Conservation (phyloP, 1,140 invertebrate genomes). For the Geopemphigus sp. region DNA sequence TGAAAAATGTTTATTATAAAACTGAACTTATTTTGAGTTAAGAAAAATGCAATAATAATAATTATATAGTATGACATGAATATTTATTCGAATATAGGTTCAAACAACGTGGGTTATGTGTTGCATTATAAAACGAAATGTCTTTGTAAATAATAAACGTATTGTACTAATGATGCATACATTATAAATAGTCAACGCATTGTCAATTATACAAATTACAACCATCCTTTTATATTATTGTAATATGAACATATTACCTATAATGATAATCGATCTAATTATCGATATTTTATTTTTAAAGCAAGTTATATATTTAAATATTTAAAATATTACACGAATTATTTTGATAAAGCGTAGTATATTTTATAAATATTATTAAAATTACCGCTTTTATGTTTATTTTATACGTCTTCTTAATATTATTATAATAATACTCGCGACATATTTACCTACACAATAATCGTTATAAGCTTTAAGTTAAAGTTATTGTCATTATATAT, state of each 20-base stretch:
- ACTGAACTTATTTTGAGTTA: not conserved
- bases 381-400: not conserved
- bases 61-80: not conserved
- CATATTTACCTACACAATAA: not conserved
- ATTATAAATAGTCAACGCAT: not conserved
- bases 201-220: not conserved
- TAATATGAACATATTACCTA: too few species aligned
- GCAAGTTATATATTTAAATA: not conserved
- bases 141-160: not conserved
- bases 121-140: not conserved
- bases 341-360: too few species aligned
- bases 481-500: not conserved
- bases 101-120: constrained; percentile 15
- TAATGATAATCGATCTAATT: too few species aligned
- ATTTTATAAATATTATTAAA: too few species aligned
- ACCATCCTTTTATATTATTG: not conserved
- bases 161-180: not conserved
- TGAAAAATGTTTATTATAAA: constrained; percentile 13
- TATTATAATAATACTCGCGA: too few species aligned
- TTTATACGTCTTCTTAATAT: not conserved
- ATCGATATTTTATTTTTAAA: too few species aligned
- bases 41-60: not conserved
- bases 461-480: too few species aligned
- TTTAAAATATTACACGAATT: not conserved
- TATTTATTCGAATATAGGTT: not conserved